Percentiles rank a stretch among this genome's conserved stretches.
These are phyloP conservation scores for Sphinx pinastri DNA, from an alignment of 2,888 invertebrate genomes.

Conservation along the genomic window DNA sequence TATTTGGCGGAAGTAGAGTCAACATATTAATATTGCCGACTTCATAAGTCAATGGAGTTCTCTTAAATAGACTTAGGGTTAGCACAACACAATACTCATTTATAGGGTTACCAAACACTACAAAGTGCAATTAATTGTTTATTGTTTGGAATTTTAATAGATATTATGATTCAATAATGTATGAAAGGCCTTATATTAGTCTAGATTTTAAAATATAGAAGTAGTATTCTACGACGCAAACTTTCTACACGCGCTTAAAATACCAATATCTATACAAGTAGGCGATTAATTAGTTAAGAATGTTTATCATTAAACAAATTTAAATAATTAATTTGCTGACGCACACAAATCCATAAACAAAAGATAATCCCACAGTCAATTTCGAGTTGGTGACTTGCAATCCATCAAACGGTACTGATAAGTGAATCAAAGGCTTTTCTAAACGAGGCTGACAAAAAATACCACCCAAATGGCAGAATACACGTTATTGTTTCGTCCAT, in stretches of 20 bases:
- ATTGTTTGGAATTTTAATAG: no score
- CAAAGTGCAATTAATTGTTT: no score
- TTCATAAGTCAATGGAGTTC: neutral
- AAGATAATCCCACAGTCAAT: slow-evolving; percentile 7
- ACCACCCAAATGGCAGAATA: slow-evolving; percentile 32
- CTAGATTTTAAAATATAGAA: no score
- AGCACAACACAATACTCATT: neutral
- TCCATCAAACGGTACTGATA: slow-evolving; percentile 38
- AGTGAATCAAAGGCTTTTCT: slow-evolving; percentile 32
- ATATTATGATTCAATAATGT: no score
- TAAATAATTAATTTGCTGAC: neutral
- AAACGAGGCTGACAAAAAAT: slow-evolving; percentile 36
- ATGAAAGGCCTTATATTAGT: no score
- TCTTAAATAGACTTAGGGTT: neutral
- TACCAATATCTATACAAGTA: no score
- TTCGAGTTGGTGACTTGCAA: slow-evolving; percentile 23
- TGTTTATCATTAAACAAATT: neutral
- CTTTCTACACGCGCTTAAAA: no score
- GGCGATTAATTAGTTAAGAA: neutral
- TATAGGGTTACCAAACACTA: neutral
- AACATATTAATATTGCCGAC: neutral
- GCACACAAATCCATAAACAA: neutral
- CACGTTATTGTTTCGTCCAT: slow-evolving; percentile 29
- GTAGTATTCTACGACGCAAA: no score
- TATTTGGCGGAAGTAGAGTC: slow-evolving; percentile 14